A percentile compares a stretch with the other conserved stretches of the same genome.
Conservation (phyloP, 2,888 invertebrate genomes). For the Torymus tubicola region DNA sequence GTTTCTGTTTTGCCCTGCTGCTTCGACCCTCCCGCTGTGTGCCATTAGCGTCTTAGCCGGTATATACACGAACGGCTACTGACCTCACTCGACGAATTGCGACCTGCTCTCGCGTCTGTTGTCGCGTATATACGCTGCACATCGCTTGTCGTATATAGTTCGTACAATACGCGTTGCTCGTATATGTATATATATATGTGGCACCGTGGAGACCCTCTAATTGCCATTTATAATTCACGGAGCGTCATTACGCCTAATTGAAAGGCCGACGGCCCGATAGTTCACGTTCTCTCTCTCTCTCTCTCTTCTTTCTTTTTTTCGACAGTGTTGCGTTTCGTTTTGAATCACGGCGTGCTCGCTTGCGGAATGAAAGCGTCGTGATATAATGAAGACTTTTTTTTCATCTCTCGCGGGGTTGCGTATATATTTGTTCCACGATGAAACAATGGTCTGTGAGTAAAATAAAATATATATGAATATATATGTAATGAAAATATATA, state of each 20-base stretch:
- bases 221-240: constrained; percentile 45
- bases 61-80: constrained; percentile 59
- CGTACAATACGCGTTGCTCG: neutral
- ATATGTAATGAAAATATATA: too few relatives aligned
- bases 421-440: too few relatives aligned
- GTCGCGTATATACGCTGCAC: too few relatives aligned
- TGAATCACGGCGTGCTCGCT: neutral
- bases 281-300: too few relatives aligned
- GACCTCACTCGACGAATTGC: constrained; percentile 63
- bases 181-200: too few relatives aligned
- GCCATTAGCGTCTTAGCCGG: constrained; percentile 65
- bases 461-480: too few relatives aligned
- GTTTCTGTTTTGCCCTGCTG: neutral
- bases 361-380: neutral
- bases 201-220: constrained; percentile 19
- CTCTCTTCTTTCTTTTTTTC: neutral
- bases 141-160: neutral
- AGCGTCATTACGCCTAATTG: constrained; percentile 32
- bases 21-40: constrained; percentile 66
- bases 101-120: constrained; percentile 29
- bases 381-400: constrained; percentile 17
- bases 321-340: neutral
- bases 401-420: too few relatives aligned
- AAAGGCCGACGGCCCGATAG: constrained; percentile 27
- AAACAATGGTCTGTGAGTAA: too few relatives aligned